phyloP scores from a whole-genome alignment of 2,888 invertebrate species.

The Xestia c-nigrum region DNA sequence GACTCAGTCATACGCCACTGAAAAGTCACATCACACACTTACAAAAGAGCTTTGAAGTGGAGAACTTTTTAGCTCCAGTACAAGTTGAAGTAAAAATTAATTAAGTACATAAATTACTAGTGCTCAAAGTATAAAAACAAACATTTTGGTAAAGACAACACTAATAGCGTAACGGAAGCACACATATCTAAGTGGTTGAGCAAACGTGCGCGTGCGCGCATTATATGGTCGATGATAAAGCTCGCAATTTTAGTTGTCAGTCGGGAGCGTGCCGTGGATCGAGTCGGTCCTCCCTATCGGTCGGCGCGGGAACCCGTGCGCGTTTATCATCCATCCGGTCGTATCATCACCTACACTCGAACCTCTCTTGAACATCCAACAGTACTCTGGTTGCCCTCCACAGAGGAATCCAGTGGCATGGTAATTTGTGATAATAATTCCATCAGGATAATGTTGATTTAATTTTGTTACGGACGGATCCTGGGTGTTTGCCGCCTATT shows the following conservation, averaged over 20 bases:
- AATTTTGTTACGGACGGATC: conserved; percentile 75
- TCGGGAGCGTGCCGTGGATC: conserved; percentile 83
- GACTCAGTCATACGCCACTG: conserved; percentile 34
- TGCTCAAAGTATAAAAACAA: conserved; percentile 74
- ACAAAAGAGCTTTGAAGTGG: conserved; percentile 7
- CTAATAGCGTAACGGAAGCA: conserved; percentile 85
- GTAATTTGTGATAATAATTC: conserved; percentile 84
- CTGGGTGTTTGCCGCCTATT: conserved; percentile 80
- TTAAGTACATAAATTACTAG: conserved; percentile 63
- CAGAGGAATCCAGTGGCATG: conserved; percentile 85
- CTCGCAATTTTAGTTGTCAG: conserved; percentile 85
- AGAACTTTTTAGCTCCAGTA: conserved; percentile 20
- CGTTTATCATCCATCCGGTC: conserved; percentile 73
- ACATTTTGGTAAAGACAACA: conserved; percentile 81
- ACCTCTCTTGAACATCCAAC: conserved; percentile 68
- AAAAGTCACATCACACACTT: conserved; percentile 17
- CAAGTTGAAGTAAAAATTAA: conserved; percentile 51
- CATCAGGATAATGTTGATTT: conserved; percentile 75
- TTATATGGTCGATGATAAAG: conserved; percentile 81
- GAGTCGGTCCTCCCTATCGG: conserved; percentile 76
- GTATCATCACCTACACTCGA: conserved; percentile 70
- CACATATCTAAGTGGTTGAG: conserved; percentile 84
- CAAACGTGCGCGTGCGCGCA: conserved; percentile 82
- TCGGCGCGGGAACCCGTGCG: conserved; percentile 68
- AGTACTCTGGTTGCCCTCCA: conserved; percentile 75